Evolutionary conservation across 2,797 vertebrate genomes (phyloP), one percentile per base, ranked within the genome.

Genomic region (Phoeniculus purpureus): DNA sequence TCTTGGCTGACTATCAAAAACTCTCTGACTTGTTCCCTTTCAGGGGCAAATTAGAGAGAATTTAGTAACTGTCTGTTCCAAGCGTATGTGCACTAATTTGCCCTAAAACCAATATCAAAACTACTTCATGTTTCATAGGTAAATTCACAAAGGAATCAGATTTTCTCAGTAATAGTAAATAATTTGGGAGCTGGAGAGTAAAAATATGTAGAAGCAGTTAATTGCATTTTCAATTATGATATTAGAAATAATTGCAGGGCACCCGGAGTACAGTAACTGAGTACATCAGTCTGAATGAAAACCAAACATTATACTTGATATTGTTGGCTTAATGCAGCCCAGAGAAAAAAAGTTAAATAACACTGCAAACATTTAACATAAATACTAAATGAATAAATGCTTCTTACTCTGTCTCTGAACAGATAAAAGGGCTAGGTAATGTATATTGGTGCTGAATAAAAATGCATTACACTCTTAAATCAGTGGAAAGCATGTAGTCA

Each of bases 1-100:
- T 56, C 43, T 92, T 55, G 54, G 58, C 32, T 85, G 52, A 66
- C 34, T 89, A 72, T n/a, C 34, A 80, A 78, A 91, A 56, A 26
- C 29, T 72, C 43, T 89, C 52, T 51, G 20, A 73, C 29, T 50
- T 88, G 51, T 81, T 92, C 31, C 43, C 15, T n/a, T 11, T 29
- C 67, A 60, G 11, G 26, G 43, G 29, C 31, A 84, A 88, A 81
- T 76, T 51, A 70, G 47, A 48, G 20, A 22, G 20, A 80, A 76
- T 29, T 55, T 88, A 74, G 45, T 51, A 77, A 80, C 8, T 70
- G 40, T 65, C 37, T 74, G 64, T 73, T 91, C 77, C 62, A 92
- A 73, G 32, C 26, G n/a, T 52, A 87, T 59, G 66, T 73, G 66
- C 18, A 52, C 40, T 56, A 11, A 52, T 65, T 85, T 78, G 4